Evolutionary conservation across 2,113 vertebrate species (phyloP).

Genomic region (Motacilla tschutschensis): DNA sequence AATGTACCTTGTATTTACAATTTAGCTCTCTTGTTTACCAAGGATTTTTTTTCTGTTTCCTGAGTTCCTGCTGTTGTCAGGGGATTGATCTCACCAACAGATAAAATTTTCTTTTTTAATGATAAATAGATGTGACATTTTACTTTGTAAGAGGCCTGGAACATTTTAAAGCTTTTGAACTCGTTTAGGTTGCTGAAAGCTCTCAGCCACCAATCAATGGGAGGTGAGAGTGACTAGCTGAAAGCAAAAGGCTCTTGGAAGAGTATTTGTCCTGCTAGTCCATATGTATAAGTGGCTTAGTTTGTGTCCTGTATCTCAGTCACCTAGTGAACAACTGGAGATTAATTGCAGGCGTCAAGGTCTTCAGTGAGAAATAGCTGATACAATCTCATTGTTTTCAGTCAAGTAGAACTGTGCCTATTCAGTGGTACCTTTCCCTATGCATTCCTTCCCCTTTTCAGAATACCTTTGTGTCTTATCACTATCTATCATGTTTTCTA

Average conservation of each 20-base stretch:
- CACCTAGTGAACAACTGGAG: neutral
- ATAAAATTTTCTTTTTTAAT: slow-evolving; percentile 3
- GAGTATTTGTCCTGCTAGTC: neutral
- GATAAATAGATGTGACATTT: neutral
- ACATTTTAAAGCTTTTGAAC: slow-evolving; percentile 18
- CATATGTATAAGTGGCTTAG: neutral
- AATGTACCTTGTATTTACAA: neutral
- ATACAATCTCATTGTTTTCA: neutral
- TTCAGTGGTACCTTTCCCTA: neutral
- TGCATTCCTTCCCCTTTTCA: neutral
- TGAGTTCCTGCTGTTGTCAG: neutral
- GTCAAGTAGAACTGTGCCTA: neutral
- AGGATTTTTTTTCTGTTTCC: neutral
- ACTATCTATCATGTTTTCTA: neutral
- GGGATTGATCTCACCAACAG: neutral
- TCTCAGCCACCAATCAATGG: neutral
- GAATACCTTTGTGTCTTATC: neutral
- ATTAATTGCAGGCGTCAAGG: neutral
- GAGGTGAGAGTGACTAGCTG: neutral
- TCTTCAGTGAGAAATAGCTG: neutral
- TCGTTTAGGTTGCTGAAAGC: neutral
- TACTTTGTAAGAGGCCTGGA: neutral
- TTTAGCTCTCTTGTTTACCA: neutral
- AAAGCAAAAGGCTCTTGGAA: neutral
- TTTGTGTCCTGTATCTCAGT: neutral